Base-by-base conservation (phyloP, 2,113 vertebrate genomes). In the Chaetodon trifascialis region DNA sequence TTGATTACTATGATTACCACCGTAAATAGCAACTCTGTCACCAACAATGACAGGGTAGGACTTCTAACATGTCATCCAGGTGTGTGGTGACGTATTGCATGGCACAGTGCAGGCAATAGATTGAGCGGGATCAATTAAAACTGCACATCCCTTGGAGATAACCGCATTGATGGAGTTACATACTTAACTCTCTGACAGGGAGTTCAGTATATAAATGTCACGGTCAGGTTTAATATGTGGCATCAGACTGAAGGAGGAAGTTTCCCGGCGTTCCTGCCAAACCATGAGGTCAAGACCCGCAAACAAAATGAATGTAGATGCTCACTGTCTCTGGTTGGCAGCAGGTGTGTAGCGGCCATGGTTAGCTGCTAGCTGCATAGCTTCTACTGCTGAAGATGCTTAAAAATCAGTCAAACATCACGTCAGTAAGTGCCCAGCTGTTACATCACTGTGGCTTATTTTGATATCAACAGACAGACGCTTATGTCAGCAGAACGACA, bases 1-100 rank as follows among this genome's bases (percentile, higher is more conserved):
- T 80, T 89, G 91, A 92, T 92, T 83, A 92, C 90, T 92, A 79
- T 93, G 82, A 94, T 94, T 92, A 93, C 65, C 80, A 54, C 84
- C n/a, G 14, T 92, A 82, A 94, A 85, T 85, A 83, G 80, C 63
- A 88, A 86, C 85, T 87, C 72, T 90, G 89, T 91, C 88, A 83
- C 80, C 76, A 85, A 67, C 86, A 93, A 92, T 91, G 60, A 92
- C 80, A 81, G 73, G 77, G 73, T 84, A 68, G 54, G 75, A 68
- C 47, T 79, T 88, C 75, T 47, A 75, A 80, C 56, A 54, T 84
- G 84, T 90, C 85, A 86, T 85, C 76, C 77, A 73, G 51, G 80
- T 69, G 46, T 73, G 70, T 74, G 70, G 59, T 38, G 58, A 73
- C 78, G 64, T 5, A 36, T 67, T 76, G 60, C 44, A 79, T 40